Evolutionary conservation across 1,140 invertebrate genomes (phyloP), one percentile per base, ranked within the genome.

Genomic region (Acromyrmex echinatior): DNA sequence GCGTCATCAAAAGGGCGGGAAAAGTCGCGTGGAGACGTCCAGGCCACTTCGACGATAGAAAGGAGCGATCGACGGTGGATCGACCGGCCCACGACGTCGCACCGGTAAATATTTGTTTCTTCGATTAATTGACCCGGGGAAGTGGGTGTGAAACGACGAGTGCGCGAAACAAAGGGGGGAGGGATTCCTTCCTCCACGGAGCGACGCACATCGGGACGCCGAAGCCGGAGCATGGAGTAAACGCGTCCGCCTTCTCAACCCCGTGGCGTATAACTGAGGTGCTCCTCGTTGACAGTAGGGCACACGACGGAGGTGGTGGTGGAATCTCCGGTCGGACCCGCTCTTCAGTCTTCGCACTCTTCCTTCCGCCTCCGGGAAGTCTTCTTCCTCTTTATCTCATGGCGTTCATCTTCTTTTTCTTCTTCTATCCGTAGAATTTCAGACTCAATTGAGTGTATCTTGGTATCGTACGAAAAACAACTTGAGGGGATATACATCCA

Each of bases 231-330:
- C 82, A 58, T 63, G 35, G n/a, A 65, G n/a, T 12, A 31, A 70
- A 80, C 78, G 53, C 90, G 88, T 91, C 91, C 90, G 87, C 45
- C 91, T 87, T 90, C 86, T 78, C 88, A 91, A 91, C 92, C 91
- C 92, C 74, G 91, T 92, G 71, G 81, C 88, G 86, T 86, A 86
- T 88, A 86, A 92, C 92, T 92, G 92, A 92, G 78, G 82, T 31
- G 31, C 81, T 92, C 65, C 80, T 86, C 87, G 53, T 49, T 87
- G 87, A 88, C 65, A 91, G 73, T 66, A 71, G 66, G 62, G 68
- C 39, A 88, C 86, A 85, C 12, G 12, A 77, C 18, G 45, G 49
- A 56, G 58, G 87, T 70, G 85, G 90, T 79, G 89, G 87, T 90
- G 89, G 90, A 58, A 87, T 66, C 82, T 51, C 56, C 14, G 28